Percentiles rank a stretch among this genome's conserved stretches.
Conservation (phyloP, 2,888 invertebrate species). For the Platynereis dumerilii region DNA sequence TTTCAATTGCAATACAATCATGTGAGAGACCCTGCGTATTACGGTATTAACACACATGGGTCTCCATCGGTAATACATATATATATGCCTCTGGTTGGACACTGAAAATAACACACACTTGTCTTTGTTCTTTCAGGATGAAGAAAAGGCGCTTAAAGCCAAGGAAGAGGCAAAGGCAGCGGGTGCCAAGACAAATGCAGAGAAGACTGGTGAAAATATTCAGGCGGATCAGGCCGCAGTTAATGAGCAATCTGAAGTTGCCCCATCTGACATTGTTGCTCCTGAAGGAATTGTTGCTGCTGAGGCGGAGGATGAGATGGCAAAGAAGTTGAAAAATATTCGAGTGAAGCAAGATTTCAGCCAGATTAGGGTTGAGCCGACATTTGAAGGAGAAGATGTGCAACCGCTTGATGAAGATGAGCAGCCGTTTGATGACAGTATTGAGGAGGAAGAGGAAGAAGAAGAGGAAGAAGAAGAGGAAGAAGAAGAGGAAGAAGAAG, state of each 20-base stretch:
- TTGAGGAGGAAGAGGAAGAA: constrained; percentile 9
- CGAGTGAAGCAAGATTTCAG: constrained; percentile 59
- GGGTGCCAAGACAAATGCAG: background rate
- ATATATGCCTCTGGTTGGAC: no score
- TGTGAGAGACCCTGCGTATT: no score
- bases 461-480: constrained; percentile 4
- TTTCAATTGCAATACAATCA: no score
- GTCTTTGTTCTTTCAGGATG: no score
- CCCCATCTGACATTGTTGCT: background rate
- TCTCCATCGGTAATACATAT: no score
- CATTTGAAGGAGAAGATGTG: constrained; percentile 62
- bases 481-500: constrained; percentile 6
- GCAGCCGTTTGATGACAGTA: background rate
- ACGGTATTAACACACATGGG: no score
- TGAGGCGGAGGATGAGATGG: constrained; percentile 7
- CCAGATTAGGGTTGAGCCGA: constrained; percentile 59
- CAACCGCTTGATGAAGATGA: constrained; percentile 13
- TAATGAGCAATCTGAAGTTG: background rate
- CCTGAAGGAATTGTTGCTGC: background rate
- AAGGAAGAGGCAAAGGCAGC: background rate
- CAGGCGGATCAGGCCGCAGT: background rate
- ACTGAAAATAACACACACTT: no score
- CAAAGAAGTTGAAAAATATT: constrained; percentile 11
- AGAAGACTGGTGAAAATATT: background rate
- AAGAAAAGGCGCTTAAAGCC: background rate